These are phyloP conservation scores for Sipha maydis DNA, from an alignment of 2,888 invertebrate species.

Conservation along the genomic window DNA sequence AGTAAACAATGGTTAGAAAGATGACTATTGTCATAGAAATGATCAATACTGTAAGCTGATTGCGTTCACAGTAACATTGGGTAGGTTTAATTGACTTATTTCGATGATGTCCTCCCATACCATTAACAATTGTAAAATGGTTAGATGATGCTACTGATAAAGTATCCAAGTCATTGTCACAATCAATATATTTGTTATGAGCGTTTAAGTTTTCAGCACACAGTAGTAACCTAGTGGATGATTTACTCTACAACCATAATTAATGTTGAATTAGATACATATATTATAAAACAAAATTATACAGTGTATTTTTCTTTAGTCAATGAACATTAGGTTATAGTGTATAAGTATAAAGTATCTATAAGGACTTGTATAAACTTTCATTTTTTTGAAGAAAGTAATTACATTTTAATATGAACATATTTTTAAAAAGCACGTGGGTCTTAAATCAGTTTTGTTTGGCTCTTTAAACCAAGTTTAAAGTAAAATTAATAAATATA, in stretches of 20 bases:
- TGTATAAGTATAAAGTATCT: too few species aligned
- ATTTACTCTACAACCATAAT: conserved; percentile 51
- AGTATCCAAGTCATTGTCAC: conserved; percentile 70
- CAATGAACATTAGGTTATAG: not conserved
- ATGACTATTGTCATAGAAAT: conserved; percentile 85
- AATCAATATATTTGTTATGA: conserved; percentile 34
- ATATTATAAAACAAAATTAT: not conserved
- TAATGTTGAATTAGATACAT: not conserved
- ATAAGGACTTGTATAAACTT: too few species aligned
- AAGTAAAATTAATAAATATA: too few species aligned
- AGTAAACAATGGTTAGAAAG: conserved; percentile 81
- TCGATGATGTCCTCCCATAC: conserved; percentile 70
- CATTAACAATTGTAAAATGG: conserved; percentile 87
- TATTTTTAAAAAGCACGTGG: too few species aligned
- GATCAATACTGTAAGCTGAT: conserved; percentile 84
- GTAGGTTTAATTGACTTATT: conserved; percentile 72
- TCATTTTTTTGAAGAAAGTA: not conserved
- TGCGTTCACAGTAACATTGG: conserved; percentile 78
- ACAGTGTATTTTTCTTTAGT: not conserved
- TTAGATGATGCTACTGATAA: conserved; percentile 85
- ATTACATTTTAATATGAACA: not conserved
- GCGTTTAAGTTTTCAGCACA: conserved; percentile 43
- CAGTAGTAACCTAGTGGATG: conserved; percentile 33
- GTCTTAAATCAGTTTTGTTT: too few species aligned
- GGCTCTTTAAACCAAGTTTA: too few species aligned